Evolutionary conservation across 2,888 invertebrate genomes (phyloP), one percentile per base, ranked within the genome.

Genomic region (Dorcus parallelipipedus): DNA sequence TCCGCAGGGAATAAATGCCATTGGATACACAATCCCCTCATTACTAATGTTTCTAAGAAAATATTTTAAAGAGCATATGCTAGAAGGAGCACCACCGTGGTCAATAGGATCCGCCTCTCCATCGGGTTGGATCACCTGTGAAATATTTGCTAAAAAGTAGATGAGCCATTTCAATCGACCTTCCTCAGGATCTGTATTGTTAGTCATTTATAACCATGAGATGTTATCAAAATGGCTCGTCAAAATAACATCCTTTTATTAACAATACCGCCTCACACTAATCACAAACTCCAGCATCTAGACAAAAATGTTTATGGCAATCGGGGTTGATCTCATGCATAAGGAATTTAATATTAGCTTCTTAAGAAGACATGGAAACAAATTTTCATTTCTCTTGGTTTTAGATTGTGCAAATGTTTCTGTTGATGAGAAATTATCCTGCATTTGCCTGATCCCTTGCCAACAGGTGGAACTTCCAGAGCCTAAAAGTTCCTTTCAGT

Each of bases 21-120:
- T n/a, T n/a, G n/a, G 49, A 54, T 5, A 10, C 48, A 20, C 20
- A 5, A 49, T 54, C 33, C 54, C 49, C 14, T 14, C 54, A 4
- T 39, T 49, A 14, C 38, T 54, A 23, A 38, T 49, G 2, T 54
- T 54, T 23, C 54, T 3, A 3, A 50, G 54, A n/a, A 50, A 50
- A 38, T n/a, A 50, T 20, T 20, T 20, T 20, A 20, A 20, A 20
- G 20, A 20, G 2, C 20, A 20, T 20, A 20, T 20, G 20, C 2
- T 20, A 20, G 3, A 20, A 20, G 20, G 20, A 2, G 20, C 20
- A 20, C 2, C 20, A 20, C 20, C 20, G 20, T 2, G 20, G 20
- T 20, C 20, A 7, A 38, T 50, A 20, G 20, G 20, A 4, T 6
- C 14, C 14, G 43, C 14, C n/a, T 6, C 8, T 6, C 3, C 20